Conservation (phyloP, 35 echinoderm and acorn worm genomes). For the Amphiura filiformis region DNA sequence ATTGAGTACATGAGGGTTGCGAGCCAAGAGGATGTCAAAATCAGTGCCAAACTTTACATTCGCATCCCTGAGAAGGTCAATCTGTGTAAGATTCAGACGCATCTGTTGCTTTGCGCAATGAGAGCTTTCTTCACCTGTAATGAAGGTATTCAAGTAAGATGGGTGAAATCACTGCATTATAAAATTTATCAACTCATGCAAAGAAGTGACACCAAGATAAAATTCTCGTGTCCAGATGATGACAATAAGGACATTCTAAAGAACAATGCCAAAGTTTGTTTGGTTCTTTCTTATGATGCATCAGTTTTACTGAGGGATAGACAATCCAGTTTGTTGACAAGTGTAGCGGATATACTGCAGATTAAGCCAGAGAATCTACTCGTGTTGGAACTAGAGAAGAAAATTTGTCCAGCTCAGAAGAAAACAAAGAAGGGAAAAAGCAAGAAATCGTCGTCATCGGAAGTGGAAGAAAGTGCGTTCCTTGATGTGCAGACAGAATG, state of each 20-base stretch:
- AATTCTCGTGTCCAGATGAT: background rate
- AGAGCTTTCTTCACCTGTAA: conserved; percentile 30
- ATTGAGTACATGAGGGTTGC: conserved; percentile 17
- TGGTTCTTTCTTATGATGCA: conserved; percentile 18
- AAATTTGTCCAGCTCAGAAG: background rate
- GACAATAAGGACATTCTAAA: background rate
- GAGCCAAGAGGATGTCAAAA: background rate
- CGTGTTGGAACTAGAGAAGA: background rate
- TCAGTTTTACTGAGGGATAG: background rate
- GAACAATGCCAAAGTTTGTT: background rate
- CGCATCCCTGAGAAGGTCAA: background rate
- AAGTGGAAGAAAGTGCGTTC: background rate
- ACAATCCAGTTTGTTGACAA: conserved; percentile 4
- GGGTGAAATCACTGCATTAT: conserved; percentile 22
- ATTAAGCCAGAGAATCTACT: conserved; percentile 20
- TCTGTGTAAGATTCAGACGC: conserved; percentile 23
- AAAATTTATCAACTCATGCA: conserved; percentile 15
- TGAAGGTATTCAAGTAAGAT: conserved; percentile 24
- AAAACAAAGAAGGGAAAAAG: background rate
- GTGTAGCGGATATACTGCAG: conserved; percentile 15
- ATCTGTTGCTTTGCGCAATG: conserved; percentile 22
- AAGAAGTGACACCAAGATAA: conserved; percentile 9
- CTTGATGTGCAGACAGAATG: background rate
- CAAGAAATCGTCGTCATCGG: background rate
- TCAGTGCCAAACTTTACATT: conserved; percentile 22